Evolutionary conservation across 2,888 invertebrate genomes (phyloP).

Genomic region (Acleris laterana): DNA sequence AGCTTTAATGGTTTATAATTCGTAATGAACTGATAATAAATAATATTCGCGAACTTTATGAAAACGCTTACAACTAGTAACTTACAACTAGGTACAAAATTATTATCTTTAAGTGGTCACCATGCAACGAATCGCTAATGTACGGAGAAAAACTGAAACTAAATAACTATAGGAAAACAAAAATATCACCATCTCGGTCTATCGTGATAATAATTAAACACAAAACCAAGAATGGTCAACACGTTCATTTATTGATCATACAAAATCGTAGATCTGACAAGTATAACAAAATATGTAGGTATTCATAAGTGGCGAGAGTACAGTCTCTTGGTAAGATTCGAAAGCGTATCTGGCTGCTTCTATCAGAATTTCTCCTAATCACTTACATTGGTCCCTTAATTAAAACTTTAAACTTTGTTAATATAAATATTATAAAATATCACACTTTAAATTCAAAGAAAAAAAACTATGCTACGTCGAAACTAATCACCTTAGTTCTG

Average conservation of each 20-base stretch:
- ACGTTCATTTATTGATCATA: constrained; percentile 73
- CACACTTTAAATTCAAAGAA: constrained; percentile 84
- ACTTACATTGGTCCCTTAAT: constrained; percentile 84
- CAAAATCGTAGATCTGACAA: constrained; percentile 69
- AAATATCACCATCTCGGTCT: constrained; percentile 68
- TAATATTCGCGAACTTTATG: constrained; percentile 82
- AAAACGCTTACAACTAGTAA: constrained; percentile 77
- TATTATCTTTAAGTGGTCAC: constrained; percentile 78
- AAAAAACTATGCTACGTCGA: constrained; percentile 74
- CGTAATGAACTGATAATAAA: constrained; percentile 84
- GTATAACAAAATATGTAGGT: constrained; percentile 57
- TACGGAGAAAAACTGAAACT: constrained; percentile 77
- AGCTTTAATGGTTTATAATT: constrained; percentile 80
- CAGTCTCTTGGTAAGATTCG: constrained; percentile 72
- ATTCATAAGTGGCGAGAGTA: constrained; percentile 62
- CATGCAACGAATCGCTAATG: constrained; percentile 72
- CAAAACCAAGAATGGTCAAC: constrained; percentile 68
- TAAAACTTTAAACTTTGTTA: constrained; percentile 83
- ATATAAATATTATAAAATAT: constrained; percentile 84
- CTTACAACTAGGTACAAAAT: constrained; percentile 83
- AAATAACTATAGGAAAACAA: constrained; percentile 58
- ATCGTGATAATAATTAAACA: constrained; percentile 63
- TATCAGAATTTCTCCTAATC: constrained; percentile 82
- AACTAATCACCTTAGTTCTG: constrained; percentile 80
- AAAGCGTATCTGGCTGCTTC: constrained; percentile 66